Evolutionary conservation across 2,888 invertebrate genomes (phyloP), one percentile per base, ranked within the genome.

Genomic region (Tinea trinotella): DNA sequence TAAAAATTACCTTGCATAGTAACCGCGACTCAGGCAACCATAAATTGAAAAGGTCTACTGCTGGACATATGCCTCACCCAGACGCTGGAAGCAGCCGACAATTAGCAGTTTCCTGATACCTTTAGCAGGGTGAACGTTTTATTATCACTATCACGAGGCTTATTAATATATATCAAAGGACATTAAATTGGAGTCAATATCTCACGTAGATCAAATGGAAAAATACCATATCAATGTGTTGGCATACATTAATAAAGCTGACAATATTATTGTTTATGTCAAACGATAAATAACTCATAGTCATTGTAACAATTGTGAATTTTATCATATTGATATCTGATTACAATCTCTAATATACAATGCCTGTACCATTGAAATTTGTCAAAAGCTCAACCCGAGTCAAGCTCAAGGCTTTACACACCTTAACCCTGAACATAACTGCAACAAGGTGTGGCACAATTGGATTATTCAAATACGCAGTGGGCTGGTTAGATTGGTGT

Each of bases 381-480:
- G 40, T 40, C 40, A 40, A 40, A 40, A 30, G 30, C 30, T 15
- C 40, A 46, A 10, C 19, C 5, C 75, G 76, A 80, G 76, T 80
- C 80, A 82, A 82, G 80, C 79, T 79, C 82, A 82, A 81, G 80
- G 80, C 57, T 61, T 48, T 10, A 17, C 34, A 65, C 67, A 66
- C 71, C 70, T 74, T 79, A 74, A 76, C 72, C 77, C 69, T 72
- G 67, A 56, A 34, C 61, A 58, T 60, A 56, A 64, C 60, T 61
- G 61, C 63, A 62, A 61, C 63, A 56, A 59, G 60, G 61, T 57
- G 59, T 60, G 60, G 70, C 67, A 73, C 74, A 77, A 76, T 76
- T 68, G 66, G 67, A 72, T 77, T 75, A 79, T 77, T 75, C 67
- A 73, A 74, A 77, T 76, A 60, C 63, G 62, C 64, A 64, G 62